phyloP scores from a whole-genome alignment of 1,140 invertebrate genomes.

The Diorhabda sublineata region DNA sequence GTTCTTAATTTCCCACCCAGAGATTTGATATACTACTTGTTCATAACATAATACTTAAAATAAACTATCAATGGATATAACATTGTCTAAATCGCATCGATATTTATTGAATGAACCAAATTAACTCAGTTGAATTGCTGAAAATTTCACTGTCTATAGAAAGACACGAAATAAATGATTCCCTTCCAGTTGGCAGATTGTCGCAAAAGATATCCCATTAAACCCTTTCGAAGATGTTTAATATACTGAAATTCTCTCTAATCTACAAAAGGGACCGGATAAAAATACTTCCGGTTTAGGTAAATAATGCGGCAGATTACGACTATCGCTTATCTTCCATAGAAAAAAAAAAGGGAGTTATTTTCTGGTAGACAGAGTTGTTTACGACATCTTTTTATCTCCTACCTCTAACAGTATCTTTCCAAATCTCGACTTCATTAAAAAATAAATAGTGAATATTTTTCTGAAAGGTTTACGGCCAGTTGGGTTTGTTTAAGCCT shows the following conservation, averaged over 20 bases:
- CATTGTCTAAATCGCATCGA: too few species aligned
- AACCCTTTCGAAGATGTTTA: constrained; percentile 2
- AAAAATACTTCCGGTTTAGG: not conserved
- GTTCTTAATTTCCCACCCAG: too few species aligned
- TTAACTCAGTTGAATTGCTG: too few species aligned
- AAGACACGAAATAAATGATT: too few species aligned
- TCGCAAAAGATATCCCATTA: not conserved
- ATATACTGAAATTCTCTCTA: not conserved
- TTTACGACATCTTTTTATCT: not conserved
- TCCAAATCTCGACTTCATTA: not conserved
- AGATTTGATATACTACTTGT: too few species aligned
- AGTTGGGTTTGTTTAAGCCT: too few species aligned
- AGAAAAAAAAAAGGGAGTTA: not conserved
- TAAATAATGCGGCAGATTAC: not conserved
- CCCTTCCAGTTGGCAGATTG: not conserved
- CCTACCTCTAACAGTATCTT: not conserved
- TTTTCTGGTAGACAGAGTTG: not conserved
- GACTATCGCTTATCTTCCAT: not conserved
- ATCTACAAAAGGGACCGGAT: not conserved
- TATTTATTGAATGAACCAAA: too few species aligned
- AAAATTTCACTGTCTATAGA: too few species aligned
- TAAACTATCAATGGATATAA: too few species aligned
- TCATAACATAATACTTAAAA: too few species aligned
- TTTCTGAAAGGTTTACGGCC: not conserved
- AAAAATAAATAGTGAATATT: not conserved